Evolutionary conservation across 2,113 vertebrate genomes (phyloP).

Genomic region (Cariama cristata): DNA sequence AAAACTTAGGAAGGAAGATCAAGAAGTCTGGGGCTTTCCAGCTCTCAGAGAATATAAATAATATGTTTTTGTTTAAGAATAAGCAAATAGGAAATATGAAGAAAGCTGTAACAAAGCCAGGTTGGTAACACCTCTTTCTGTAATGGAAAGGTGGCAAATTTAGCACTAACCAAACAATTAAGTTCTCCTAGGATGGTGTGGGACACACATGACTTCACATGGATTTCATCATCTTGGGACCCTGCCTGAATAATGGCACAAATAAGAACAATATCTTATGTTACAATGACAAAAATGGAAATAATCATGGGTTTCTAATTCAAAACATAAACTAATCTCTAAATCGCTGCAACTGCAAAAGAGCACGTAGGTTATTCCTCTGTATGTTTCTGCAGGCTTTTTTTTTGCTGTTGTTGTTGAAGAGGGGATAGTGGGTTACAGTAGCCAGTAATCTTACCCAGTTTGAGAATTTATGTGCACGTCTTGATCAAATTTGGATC

Average conservation of each 20-base stretch:
- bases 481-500: neutral
- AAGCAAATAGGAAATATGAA: neutral
- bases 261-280: neutral
- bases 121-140: neutral
- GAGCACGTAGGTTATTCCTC: neutral
- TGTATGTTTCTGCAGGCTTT: neutral
- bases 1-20: neutral
- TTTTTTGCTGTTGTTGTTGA: neutral
- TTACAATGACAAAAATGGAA: neutral
- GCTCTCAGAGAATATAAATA: neutral
- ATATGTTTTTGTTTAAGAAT: neutral
- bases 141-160: neutral
- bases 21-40: neutral
- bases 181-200: neutral
- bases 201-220: rapidly evolving
- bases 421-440: neutral
- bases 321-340: neutral
- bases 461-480: neutral
- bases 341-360: neutral
- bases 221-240: neutral
- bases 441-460: neutral
- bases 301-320: neutral
- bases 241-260: neutral
- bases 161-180: neutral
- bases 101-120: neutral